Evolutionary conservation across 2,797 vertebrate genomes (phyloP), one percentile per base, ranked within the genome.

Genomic region (Characodon lateralis): DNA sequence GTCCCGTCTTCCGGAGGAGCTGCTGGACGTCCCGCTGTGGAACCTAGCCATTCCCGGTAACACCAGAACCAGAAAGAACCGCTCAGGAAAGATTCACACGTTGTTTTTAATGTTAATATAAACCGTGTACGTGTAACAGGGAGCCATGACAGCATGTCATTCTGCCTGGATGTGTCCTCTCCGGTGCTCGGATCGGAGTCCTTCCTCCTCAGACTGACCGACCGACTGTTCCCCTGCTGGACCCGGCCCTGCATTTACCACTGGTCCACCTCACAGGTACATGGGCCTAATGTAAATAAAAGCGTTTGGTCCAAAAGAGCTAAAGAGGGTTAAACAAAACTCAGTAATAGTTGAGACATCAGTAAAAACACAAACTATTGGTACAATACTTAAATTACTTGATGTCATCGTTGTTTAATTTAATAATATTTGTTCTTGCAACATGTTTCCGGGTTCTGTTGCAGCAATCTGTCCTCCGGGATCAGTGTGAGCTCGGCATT

Each of bases 91-190:
- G 14, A 41, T 22, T 5, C 1, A 58, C 2, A 58, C 18, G 63
- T 24, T 66, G 1, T 66, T 41, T 39, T n/a, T 66, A 9, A 0
- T 18, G 26, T 31, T 69, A 46, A 69, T 26, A 46, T 24, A 1
- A 56, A 6, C 14, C 83, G 0, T 35, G 0, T 55, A 24, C 0
- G 18, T 13, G 46, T 31, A 28, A 0, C 91, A 98, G 97, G 97
- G 4, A 98, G 97, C 84, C 97, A 97, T 0, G 96, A 97, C 91
- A 95, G 96, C 69, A 97, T 98, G 97, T 96, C 96, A 0, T 97
- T 97, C 92, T 96, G 96, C 81, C 92, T 97, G 92, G 96, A 95
- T 59, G 77, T 83, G 74, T 91, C 43, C 0, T 97, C 96, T 5
- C 88, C 94, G 8, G 80, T 97, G 5, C 88, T 95, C 18, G 75